phyloP scores from a whole-genome alignment of 1,140 invertebrate species.

The Trichomalopsis sarcophagae region DNA sequence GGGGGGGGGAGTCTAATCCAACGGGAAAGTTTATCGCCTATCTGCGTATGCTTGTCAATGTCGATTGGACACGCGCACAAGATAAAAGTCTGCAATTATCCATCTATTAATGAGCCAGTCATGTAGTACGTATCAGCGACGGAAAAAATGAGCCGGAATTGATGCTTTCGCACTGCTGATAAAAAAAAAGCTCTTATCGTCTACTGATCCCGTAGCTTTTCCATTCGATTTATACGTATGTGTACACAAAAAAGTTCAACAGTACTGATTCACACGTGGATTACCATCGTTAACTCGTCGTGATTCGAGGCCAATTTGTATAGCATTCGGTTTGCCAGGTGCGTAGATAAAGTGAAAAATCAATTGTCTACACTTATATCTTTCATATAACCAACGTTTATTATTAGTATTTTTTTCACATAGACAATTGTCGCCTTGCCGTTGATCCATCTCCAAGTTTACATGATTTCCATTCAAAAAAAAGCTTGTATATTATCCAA shows the following conservation, averaged over 20 bases:
- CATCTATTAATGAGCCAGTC: too few relatives aligned
- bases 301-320: too few relatives aligned
- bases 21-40: not conserved
- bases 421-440: not conserved
- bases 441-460: not conserved
- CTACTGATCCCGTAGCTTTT: slow-evolving; percentile 1
- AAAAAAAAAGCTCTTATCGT: not conserved
- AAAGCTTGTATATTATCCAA: not conserved
- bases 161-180: not conserved
- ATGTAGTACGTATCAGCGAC: not conserved
- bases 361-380: not conserved
- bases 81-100: too few relatives aligned
- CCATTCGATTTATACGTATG: not conserved
- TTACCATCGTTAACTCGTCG: too few relatives aligned
- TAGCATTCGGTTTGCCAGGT: not conserved
- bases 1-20: not conserved
- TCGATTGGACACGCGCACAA: too few relatives aligned
- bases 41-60: too few relatives aligned
- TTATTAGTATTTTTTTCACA: slow-evolving; percentile 15
- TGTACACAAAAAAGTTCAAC: too few relatives aligned
- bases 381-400: not conserved
- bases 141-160: not conserved
- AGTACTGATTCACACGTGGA: too few relatives aligned
- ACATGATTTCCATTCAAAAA: slow-evolving; percentile 5
- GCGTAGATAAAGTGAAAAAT: not conserved